Base-by-base conservation (phyloP, 2,888 invertebrate genomes). In the Trachelus stipa region DNA sequence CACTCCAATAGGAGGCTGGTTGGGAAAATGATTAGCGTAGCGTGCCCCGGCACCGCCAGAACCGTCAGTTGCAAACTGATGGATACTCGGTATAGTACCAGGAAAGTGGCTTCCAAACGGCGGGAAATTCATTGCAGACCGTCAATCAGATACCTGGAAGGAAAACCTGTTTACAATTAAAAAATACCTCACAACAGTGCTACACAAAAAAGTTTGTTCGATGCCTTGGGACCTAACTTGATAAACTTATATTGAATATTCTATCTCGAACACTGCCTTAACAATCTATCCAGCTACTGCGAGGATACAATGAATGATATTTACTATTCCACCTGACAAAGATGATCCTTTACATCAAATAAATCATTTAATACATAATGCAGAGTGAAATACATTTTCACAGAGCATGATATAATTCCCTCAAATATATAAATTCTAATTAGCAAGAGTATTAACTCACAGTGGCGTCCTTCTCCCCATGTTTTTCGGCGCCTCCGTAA, bases 101-200 rank as follows among this genome's bases (percentile, higher is more conserved):
- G 96, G 95, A 90, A 95, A 96, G 92, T 95, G 96, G 87, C 95
- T 95, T 87, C 96, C 96, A 91, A 97, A 97, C 84, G 96, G 96
- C 88, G 96, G 94, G 93, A 97, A 97, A 93, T 97, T 97, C 97
- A 97, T 97, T 88, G 89, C 87, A 85, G 85, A 86, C 84, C 83
- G 87, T 90, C 88, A 90, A 87, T 91, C 86, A 85, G 84, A 87
- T 88, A 90, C 86, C 91, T 91, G 80, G 31, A 85, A 82, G 79
- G 34, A 40, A 76, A 82, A 75, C 71, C 35, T 69, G 33, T 30
- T 69, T 69, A 33, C 69, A 33, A 69, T 69, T 30, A 69, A 69
- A 69, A n/a, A 69, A 69, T 15, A 40, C 15, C 15, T 40, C 15
- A 40, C 40, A 40, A 15, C 40, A 15, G 40, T 4, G 15, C 15